phyloP scores from a whole-genome alignment of 2,797 vertebrate genomes.

The Artibeus lituratus region DNA sequence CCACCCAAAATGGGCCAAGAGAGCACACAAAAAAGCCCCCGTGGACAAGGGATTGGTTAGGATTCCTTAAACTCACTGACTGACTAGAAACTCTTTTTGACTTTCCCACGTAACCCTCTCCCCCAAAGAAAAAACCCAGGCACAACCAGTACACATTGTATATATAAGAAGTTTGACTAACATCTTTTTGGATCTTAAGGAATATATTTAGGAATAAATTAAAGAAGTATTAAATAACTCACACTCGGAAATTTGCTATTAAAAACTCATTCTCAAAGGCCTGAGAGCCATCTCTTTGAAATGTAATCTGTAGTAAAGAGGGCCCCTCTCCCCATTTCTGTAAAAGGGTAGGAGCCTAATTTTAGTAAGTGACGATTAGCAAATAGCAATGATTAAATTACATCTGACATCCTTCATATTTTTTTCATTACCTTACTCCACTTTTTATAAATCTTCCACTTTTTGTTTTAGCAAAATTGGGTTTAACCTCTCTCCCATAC shows the following conservation, averaged over 20 bases:
- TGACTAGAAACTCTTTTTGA: not conserved
- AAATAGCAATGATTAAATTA: not conserved
- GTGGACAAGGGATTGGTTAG: not conserved
- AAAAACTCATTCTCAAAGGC: not conserved
- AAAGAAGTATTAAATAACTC: not conserved
- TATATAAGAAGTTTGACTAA: not conserved
- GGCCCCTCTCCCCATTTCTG: not conserved
- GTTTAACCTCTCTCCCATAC: not conserved
- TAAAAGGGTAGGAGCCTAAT: not conserved
- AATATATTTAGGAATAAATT: not conserved
- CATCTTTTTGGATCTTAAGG: not conserved
- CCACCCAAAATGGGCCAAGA: not conserved
- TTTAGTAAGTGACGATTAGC: not conserved
- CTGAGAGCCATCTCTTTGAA: not conserved
- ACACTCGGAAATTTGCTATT: not conserved
- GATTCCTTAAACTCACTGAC: constrained; percentile 1
- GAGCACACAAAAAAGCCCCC: not conserved
- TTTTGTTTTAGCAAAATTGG: not conserved
- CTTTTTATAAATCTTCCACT: not conserved
- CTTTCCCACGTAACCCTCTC: not conserved
- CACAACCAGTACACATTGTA: not conserved
- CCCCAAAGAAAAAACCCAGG: not conserved
- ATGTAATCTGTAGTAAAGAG: not conserved
- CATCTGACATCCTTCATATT: not conserved
- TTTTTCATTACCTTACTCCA: not conserved